Conservation (phyloP, 2,888 invertebrate species). For the Physocephala rufipes region DNA sequence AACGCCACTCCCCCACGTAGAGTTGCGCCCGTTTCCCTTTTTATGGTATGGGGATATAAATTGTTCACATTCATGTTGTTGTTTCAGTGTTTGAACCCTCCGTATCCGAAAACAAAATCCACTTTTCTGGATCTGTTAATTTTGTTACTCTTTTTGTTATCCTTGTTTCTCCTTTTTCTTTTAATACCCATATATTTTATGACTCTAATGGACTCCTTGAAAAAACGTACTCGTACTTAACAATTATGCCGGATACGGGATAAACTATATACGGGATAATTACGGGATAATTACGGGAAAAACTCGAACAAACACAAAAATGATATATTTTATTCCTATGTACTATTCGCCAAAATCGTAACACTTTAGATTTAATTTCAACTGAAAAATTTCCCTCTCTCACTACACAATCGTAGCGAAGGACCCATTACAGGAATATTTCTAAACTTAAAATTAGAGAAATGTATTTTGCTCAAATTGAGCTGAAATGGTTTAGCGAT, state of each 20-base stretch:
- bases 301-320: not conserved
- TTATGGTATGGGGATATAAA: slow-evolving; percentile 1
- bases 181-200: slow-evolving; percentile 25
- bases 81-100: slow-evolving; percentile 1
- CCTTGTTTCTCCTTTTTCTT: slow-evolving; percentile 8
- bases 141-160: too few relatives aligned
- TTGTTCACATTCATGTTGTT: slow-evolving; percentile 7
- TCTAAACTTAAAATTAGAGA: too few relatives aligned
- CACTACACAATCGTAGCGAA: too few relatives aligned
- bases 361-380: too few relatives aligned
- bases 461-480: too few relatives aligned
- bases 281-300: too few relatives aligned
- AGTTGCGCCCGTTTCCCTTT: not conserved
- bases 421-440: too few relatives aligned
- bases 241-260: not conserved
- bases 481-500: too few relatives aligned
- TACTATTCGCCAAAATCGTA: not conserved
- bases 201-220: slow-evolving; percentile 15
- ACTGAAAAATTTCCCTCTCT: too few relatives aligned
- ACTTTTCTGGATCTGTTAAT: slow-evolving; percentile 1
- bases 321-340: not conserved
- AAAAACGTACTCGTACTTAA: slow-evolving; percentile 11
- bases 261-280: too few relatives aligned
- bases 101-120: not conserved
- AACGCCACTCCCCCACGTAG: not conserved